phyloP scores from a whole-genome alignment of 1,140 invertebrate species.

The Conopomorpha cramerella region DNA sequence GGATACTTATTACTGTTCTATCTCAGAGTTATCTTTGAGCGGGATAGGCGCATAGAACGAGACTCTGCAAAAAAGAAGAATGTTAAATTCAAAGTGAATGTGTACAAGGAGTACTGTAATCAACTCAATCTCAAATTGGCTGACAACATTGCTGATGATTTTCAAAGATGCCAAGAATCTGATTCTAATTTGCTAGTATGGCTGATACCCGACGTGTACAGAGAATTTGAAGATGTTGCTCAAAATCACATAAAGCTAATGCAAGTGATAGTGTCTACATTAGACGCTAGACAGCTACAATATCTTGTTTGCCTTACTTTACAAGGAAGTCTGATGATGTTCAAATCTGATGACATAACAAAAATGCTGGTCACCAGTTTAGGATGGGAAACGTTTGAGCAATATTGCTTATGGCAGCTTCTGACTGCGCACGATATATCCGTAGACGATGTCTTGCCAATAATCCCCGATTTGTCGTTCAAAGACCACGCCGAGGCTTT shows the following conservation, averaged over 20 bases:
- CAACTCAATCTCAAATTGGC: constrained; percentile 79
- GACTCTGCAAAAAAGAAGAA: constrained; percentile 61
- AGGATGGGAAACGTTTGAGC: constrained; percentile 95
- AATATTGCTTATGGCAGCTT: constrained; percentile 95
- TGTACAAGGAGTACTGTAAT: constrained; percentile 87
- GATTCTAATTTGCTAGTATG: constrained; percentile 87
- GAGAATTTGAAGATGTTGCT: constrained; percentile 84
- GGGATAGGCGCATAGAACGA: constrained; percentile 35
- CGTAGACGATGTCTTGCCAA: constrained; percentile 85
- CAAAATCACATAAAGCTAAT: constrained; percentile 85
- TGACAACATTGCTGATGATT: constrained; percentile 75
- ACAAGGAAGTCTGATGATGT: constrained; percentile 84
- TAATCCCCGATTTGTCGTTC: constrained; percentile 88
- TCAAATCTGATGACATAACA: constrained; percentile 75
- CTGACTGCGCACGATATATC: constrained; percentile 91
- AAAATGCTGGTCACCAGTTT: constrained; percentile 80
- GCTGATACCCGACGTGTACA: constrained; percentile 89
- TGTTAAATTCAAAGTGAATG: constrained; percentile 77
- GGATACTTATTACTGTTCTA: constrained; percentile 83
- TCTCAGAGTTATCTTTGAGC: constrained; percentile 48
- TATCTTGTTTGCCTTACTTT: constrained; percentile 88
- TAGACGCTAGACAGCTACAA: constrained; percentile 88
- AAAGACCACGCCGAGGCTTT: constrained; percentile 89
- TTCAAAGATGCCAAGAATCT: constrained; percentile 86
- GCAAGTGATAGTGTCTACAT: constrained; percentile 83